Evolutionary conservation across 2,797 vertebrate species (phyloP).

Genomic region (Sebastes steindachneri): DNA sequence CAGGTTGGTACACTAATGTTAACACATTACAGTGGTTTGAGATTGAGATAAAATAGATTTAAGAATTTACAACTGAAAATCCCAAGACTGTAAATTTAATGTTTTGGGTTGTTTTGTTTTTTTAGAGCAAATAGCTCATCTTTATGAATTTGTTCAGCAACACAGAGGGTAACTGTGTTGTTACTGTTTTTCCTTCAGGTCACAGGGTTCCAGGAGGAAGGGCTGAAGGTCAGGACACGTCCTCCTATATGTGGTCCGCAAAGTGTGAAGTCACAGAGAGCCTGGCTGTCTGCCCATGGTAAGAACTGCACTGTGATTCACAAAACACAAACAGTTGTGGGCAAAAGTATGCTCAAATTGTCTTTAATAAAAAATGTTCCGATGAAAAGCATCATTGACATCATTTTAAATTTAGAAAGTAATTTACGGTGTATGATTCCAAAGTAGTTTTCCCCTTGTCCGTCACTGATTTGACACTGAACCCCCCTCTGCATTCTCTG

Average conservation of each 20-base stretch:
- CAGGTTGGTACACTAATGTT: conserved; percentile 56
- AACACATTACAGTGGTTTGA: not conserved
- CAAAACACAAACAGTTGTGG: not conserved
- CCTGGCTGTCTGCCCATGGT: conserved; percentile 85
- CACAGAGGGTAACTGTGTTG: not conserved
- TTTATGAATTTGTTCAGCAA: not conserved
- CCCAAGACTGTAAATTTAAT: accelerated
- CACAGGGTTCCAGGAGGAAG: conserved; percentile 63
- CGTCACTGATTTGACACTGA: not conserved
- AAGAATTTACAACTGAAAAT: not conserved
- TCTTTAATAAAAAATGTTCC: not conserved
- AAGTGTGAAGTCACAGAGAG: conserved; percentile 69
- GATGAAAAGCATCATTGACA: not conserved
- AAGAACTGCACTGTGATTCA: conserved; percentile 45
- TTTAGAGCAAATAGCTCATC: not conserved
- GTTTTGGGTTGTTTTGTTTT: not conserved
- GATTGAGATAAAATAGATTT: too few relatives aligned
- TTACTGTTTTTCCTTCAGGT: conserved; percentile 59
- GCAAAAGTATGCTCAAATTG: not conserved
- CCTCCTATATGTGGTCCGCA: conserved; percentile 83
- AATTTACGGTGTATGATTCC: not conserved
- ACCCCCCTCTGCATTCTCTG: not conserved
- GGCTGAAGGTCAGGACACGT: conserved; percentile 73
- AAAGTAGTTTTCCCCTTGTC: not conserved
- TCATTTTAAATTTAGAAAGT: not conserved